Evolutionary conservation across 92 coral and sea anemone genomes (phyloP).

Genomic region (Diadumene lineata): DNA sequence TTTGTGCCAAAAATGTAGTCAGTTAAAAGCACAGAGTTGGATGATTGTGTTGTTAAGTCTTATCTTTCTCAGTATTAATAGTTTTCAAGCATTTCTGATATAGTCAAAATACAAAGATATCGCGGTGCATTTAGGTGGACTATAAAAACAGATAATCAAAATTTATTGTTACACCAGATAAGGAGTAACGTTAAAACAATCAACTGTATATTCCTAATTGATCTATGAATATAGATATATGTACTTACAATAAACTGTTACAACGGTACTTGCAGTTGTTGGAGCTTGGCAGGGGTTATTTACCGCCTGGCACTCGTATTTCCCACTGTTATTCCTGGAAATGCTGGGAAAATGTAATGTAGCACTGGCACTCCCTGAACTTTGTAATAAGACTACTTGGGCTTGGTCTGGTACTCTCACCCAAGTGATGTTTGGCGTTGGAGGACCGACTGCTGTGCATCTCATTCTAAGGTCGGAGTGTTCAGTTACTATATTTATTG

Average conservation of each 20-base stretch:
- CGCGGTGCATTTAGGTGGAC: background rate
- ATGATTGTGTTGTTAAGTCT: too few relatives aligned
- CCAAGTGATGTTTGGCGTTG: conserved; percentile 45
- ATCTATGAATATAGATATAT: background rate
- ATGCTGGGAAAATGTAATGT: conserved; percentile 4
- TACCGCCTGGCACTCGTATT: conserved; percentile 35
- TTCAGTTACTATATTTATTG: background rate
- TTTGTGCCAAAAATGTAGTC: too few relatives aligned
- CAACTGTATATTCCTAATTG: background rate
- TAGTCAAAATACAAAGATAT: background rate
- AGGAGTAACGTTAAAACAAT: background rate
- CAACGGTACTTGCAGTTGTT: conserved; percentile 8
- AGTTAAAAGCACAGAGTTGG: too few relatives aligned
- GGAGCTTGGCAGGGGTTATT: conserved; percentile 28
- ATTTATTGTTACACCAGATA: too few relatives aligned
- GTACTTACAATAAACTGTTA: conserved; percentile 33
- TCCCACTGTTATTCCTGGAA: conserved; percentile 23
- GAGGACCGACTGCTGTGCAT: conserved; percentile 25
- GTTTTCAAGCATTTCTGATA: background rate
- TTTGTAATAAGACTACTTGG: background rate
- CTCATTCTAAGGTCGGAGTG: background rate
- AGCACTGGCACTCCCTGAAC: conserved; percentile 7
- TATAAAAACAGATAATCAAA: too few relatives aligned
- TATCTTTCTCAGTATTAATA: background rate
- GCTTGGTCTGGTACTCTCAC: background rate